phyloP scores from a whole-genome alignment of 2,113 vertebrate genomes.

The Oryzias curvinotus region DNA sequence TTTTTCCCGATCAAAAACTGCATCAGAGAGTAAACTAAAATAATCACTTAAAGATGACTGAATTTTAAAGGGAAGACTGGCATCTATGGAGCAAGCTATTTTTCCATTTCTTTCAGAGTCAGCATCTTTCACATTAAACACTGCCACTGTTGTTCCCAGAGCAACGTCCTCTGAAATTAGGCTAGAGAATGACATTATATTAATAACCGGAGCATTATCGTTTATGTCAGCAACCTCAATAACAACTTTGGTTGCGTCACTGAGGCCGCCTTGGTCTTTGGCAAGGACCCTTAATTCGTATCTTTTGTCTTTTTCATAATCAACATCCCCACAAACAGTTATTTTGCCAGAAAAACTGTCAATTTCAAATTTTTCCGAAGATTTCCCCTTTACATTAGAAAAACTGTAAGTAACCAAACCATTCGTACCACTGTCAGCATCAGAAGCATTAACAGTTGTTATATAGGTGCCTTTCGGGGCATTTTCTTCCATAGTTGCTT shows the following conservation, averaged over 20 bases:
- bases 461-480: constrained; percentile 31
- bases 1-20: constrained; percentile 46
- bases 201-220: constrained; percentile 64
- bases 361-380: constrained; percentile 33
- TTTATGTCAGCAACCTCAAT: constrained; percentile 65
- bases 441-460: constrained; percentile 62
- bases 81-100: constrained; percentile 43
- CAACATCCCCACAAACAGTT: constrained; percentile 45
- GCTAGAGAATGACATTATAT: constrained; percentile 59
- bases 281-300: constrained; percentile 61
- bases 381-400: constrained; percentile 39
- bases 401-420: constrained; percentile 46
- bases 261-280: constrained; percentile 57
- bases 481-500: constrained; percentile 57
- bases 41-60: constrained; percentile 58
- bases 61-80: constrained; percentile 53
- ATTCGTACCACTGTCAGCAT: constrained; percentile 46
- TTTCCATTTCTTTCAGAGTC: constrained; percentile 57
- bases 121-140: constrained; percentile 63
- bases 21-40: constrained; percentile 53
- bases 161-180: constrained; percentile 47
- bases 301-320: constrained; percentile 64
- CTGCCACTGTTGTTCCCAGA: constrained; percentile 53
- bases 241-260: constrained; percentile 51
- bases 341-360: constrained; percentile 51